Base-by-base conservation (phyloP, 2,888 invertebrate genomes). In the Erpobdella octoculata region DNA sequence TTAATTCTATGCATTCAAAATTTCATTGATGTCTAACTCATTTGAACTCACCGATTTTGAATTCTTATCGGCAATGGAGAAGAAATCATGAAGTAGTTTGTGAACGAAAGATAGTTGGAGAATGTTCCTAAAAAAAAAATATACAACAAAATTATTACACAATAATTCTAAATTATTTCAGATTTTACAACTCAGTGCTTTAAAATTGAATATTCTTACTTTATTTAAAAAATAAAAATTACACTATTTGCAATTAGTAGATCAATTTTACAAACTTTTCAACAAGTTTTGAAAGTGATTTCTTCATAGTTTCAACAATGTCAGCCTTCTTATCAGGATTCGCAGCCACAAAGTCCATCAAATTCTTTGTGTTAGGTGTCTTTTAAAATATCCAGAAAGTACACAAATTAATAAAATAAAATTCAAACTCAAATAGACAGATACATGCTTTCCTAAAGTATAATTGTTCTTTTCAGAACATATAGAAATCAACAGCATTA, bases 101-200 rank as follows among this genome's bases (percentile, higher is more conserved):
- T 69, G 69, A 8, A 69, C 69, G 31, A 69, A 33, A 0, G 69
- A 58, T 9, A 69, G 25, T 21, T 69, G 69, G 21, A 69, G 28
- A 35, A 69, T 58, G 21, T 48, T 69, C 58, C 69, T 69, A 58
- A 36, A 48, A 62, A n/a, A 62, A 5, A 62, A 62, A 62, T 1
- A 33, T 33, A 62, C 4, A n/a, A 62, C 4, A 28, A 28, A n/a
- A 62, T n/a, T 33, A 62, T 15, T 15, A 15, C 12, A 41, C 46
- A 41, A 41, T 15, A 41, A 41, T 41, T 41, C 46, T 41, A 41
- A 41, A n/a, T n/a, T 41, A n/a, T 15, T 15, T 41, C 12, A 41
- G n/a, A n/a, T n/a, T n/a, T n/a, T n/a, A n/a, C n/a, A n/a, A n/a
- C n/a, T n/a, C n/a, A n/a, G n/a, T n/a, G n/a, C n/a, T n/a, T n/a